These are phyloP conservation scores for Chloroclystis v-ata DNA, from an alignment of 2,888 invertebrate species.

Conservation along the genomic window DNA sequence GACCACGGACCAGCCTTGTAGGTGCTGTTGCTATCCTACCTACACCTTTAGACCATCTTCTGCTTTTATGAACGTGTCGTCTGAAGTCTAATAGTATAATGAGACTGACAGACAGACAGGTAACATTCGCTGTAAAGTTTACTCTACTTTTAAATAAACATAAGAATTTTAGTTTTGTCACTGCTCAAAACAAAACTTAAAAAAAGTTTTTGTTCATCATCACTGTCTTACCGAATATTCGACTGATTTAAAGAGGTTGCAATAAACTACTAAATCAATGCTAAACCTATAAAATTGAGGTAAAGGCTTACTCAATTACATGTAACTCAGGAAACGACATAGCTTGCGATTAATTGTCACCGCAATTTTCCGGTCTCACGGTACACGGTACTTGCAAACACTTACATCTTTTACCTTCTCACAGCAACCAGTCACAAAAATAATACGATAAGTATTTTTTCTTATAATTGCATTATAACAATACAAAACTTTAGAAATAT, in stretches of 20 bases:
- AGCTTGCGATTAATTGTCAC: constrained; percentile 4
- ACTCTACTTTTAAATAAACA: no score
- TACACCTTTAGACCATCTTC: constrained; percentile 10
- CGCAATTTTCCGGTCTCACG: constrained; percentile 16
- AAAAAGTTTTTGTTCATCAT: no score
- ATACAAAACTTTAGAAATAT: no score
- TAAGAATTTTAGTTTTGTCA: no score
- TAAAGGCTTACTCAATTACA: background rate
- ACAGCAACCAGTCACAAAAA: background rate
- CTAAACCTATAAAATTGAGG: background rate
- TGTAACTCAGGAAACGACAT: constrained; percentile 13
- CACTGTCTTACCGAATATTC: no score
- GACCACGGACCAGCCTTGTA: constrained; percentile 24
- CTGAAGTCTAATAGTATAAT: background rate
- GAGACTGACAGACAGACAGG: no score
- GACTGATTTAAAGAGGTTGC: no score
- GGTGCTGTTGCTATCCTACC: constrained; percentile 17
- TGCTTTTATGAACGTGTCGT: constrained; percentile 2
- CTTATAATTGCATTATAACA: no score
- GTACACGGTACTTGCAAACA: constrained; percentile 1
- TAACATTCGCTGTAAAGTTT: no score
- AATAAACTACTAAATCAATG: no score
- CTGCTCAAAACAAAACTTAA: no score
- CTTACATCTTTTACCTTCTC: constrained; percentile 3
- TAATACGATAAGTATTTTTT: no score